A percentile compares a stretch with the other conserved stretches of the same genome.
phyloP scores from a whole-genome alignment of 2,888 invertebrate genomes.

The Pyrgus malvae region DNA sequence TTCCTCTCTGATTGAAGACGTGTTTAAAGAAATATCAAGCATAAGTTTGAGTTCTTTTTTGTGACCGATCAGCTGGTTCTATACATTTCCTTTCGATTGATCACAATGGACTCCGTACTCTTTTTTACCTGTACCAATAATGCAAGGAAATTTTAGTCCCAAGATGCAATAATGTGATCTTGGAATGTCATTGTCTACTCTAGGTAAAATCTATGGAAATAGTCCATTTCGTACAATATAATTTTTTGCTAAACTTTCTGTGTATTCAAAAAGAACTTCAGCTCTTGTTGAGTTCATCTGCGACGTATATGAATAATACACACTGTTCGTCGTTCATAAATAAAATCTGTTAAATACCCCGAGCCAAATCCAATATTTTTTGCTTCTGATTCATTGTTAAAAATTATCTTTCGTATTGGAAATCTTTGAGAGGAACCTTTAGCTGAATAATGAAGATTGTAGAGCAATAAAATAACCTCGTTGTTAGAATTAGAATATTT shows the following conservation, averaged over 20 bases:
- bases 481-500: no score
- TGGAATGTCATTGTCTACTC: slow-evolving; percentile 12
- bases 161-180: slow-evolving; percentile 6
- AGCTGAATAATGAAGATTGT: no score
- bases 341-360: no score
- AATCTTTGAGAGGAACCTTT: no score
- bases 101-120: slow-evolving; percentile 25
- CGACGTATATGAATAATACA: no score
- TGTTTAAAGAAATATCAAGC: neutral
- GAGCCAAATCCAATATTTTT: no score
- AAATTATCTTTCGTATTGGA: no score
- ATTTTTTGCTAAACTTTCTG: neutral
- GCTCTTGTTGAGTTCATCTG: no score
- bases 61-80: slow-evolving; percentile 12
- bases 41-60: neutral
- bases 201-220: neutral
- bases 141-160: slow-evolving; percentile 6
- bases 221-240: neutral
- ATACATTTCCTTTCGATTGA: slow-evolving; percentile 4
- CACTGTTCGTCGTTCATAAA: no score
- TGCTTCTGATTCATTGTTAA: no score
- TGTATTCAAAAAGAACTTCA: no score
- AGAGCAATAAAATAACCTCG: no score
- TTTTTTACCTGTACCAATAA: slow-evolving; percentile 37
- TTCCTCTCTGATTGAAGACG: neutral